Percentiles rank a stretch among this genome's conserved stretches.
phyloP scores from a whole-genome alignment of 2,797 vertebrate species.

The Mormyrops attenuatus region DNA sequence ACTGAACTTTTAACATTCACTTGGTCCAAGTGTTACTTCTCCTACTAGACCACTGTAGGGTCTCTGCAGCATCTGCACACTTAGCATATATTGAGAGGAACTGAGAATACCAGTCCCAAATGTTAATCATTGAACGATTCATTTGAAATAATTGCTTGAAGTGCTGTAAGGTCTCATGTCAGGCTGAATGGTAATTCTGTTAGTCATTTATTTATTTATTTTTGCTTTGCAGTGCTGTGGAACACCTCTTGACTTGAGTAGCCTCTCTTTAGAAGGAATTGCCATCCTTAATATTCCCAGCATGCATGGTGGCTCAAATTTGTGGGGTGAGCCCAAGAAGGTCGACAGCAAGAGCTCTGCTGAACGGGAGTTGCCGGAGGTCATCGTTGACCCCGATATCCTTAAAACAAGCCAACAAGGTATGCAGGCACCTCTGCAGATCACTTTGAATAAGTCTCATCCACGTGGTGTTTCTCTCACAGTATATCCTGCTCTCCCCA shows the following conservation, averaged over 20 bases:
- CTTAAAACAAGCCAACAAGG: constrained; percentile 81
- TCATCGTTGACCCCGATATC: constrained; percentile 73
- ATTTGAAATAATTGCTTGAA: not conserved
- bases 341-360: constrained; percentile 55
- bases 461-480: not conserved
- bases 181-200: not conserved
- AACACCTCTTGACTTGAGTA: constrained; percentile 67
- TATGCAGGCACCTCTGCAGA: constrained; percentile 36
- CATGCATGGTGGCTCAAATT: constrained; percentile 89
- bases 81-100: not conserved
- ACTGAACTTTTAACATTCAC: not conserved
- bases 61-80: not conserved
- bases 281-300: constrained; percentile 93
- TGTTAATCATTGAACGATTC: not conserved
- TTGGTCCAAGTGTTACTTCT: not conserved
- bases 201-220: not conserved
- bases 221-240: constrained; percentile 69
- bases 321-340: constrained; percentile 87
- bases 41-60: too few species aligned
- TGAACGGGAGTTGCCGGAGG: constrained; percentile 53
- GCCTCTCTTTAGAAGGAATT: constrained; percentile 73
- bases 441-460: not conserved
- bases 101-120: not conserved
- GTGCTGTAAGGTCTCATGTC: not conserved
- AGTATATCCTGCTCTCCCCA: not conserved